Evolutionary conservation across 2,797 vertebrate genomes (phyloP), one percentile per base, ranked within the genome.

Genomic region (Perodicticus potto): DNA sequence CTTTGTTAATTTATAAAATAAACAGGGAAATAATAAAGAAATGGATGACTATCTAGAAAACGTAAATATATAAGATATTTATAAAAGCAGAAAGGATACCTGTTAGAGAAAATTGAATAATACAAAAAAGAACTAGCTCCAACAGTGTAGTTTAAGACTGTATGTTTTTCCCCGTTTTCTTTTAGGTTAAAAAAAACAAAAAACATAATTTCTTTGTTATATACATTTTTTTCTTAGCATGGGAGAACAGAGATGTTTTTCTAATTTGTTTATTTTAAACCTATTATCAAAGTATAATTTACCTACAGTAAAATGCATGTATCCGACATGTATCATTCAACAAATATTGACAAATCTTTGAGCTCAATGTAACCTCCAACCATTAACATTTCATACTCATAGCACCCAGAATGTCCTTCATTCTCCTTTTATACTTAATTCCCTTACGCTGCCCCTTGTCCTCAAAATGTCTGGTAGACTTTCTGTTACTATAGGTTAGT

Each of bases 1-100:
- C 59, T 77, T 73, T 86, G 14, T 55, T 92, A 61, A 82, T 77
- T 57, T 87, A 43, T 34, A 92, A 89, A 89, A 84, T 74, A 13
- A 74, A 83, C 25, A 43, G 40, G 32, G 29, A 70, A 77, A 10
- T 45, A 8, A 65, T 10, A 77, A 65, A 81, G 57, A 63, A 55
- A 40, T 40, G 87, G 65, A 17, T 81, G 7, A n/a, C 40, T 49
- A 3, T 11, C 32, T 20, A 40, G 14, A 82, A 67, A 84, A 88
- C 20, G 57, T 7, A 67, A 55, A 59, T 86, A 77, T 69, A 14
- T 23, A 72, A 94, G 59, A 27, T 90, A 73, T 77, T 86, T 63
- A 49, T 61, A 67, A 59, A 86, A 3, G 5, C 19, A 4, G 12
- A 73, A 74, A 76, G 20, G 7, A 57, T 11, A 81, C 10, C 32